Evolutionary conservation across 2,797 vertebrate genomes (phyloP).

Genomic region (Anolis apletophallus): DNA sequence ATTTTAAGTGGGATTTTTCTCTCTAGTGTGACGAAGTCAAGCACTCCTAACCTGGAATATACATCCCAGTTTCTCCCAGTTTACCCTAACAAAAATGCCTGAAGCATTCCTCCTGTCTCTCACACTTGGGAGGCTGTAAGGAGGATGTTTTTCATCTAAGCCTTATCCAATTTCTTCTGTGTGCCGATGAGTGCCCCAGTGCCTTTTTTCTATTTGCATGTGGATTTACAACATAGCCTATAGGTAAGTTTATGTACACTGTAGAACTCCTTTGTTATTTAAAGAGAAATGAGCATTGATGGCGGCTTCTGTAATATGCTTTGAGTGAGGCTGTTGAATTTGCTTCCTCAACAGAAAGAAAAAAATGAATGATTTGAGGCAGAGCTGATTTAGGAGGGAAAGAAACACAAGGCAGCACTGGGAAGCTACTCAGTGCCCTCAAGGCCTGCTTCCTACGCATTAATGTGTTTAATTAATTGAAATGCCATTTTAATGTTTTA

Average conservation of each 20-base stretch:
- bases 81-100: neutral
- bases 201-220: neutral
- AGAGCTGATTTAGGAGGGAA: neutral
- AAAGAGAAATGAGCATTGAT: neutral
- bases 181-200: too few relatives aligned
- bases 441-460: neutral
- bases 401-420: neutral
- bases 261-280: slow-evolving; percentile 1
- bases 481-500: slow-evolving; percentile 13
- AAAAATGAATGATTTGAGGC: neutral
- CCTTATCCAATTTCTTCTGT: too few relatives aligned
- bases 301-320: neutral
- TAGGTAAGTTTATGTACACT: neutral
- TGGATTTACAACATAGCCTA: neutral
- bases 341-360: neutral
- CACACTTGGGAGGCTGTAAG: neutral
- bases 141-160: neutral
- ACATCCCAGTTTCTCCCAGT: too few relatives aligned
- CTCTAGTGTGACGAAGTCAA: too few relatives aligned
- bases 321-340: neutral
- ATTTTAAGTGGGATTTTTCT: too few relatives aligned
- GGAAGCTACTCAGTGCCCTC: neutral
- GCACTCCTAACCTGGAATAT: too few relatives aligned
- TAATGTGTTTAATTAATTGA: slow-evolving; percentile 26
- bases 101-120: neutral